phyloP scores from a whole-genome alignment of 1,140 invertebrate species.

The Bombyx mandarina region DNA sequence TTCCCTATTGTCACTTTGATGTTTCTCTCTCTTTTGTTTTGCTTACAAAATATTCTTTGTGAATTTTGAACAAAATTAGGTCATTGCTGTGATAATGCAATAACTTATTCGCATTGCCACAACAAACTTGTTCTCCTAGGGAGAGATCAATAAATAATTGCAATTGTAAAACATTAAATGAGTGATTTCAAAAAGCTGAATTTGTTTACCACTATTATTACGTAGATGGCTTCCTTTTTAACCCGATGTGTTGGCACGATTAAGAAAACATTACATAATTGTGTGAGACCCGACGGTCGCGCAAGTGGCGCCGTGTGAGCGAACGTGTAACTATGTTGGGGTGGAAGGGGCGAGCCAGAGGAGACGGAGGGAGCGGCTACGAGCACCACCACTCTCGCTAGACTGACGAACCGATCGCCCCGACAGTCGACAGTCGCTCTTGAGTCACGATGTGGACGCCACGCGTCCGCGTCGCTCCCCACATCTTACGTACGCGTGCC shows the following conservation, averaged over 20 bases:
- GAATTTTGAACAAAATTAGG: too few relatives aligned
- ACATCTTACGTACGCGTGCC: constrained; percentile 38
- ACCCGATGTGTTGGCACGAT: constrained; percentile 48
- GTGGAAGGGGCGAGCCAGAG: constrained; percentile 39
- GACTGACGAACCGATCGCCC: constrained; percentile 36
- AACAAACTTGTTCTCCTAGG: too few relatives aligned
- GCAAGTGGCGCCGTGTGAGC: constrained; percentile 61
- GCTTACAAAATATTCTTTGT: too few relatives aligned
- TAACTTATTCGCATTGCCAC: too few relatives aligned
- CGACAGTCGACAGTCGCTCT: constrained; percentile 58
- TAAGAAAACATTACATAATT: constrained; percentile 70
- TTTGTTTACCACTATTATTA: background rate
- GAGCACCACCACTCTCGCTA: constrained; percentile 50
- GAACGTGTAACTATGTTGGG: constrained; percentile 61
- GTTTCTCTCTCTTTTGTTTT: constrained; percentile 18
- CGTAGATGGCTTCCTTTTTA: constrained; percentile 30
- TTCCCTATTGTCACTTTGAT: constrained; percentile 35
- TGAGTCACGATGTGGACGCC: constrained; percentile 47
- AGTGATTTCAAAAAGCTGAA: too few relatives aligned
- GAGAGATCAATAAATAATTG: too few relatives aligned
- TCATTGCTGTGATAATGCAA: too few relatives aligned
- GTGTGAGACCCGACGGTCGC: constrained; percentile 50
- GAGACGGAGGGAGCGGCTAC: constrained; percentile 35
- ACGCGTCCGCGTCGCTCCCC: constrained; percentile 42
- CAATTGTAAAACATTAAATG: too few relatives aligned